These are phyloP conservation scores for Agelastica alni DNA, from an alignment of 2,888 invertebrate genomes.

Conservation along the genomic window DNA sequence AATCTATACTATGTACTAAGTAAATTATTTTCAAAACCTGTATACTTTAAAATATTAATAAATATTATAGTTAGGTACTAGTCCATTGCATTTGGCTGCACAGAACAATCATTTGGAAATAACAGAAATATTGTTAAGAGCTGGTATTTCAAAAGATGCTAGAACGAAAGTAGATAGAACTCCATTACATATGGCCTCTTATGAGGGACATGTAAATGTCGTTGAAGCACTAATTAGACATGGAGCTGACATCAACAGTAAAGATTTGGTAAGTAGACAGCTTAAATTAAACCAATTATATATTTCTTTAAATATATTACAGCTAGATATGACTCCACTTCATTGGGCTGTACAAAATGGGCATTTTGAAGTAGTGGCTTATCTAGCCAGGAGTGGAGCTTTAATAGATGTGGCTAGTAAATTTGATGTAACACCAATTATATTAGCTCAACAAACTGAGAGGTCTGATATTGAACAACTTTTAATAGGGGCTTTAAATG, in stretches of 20 bases:
- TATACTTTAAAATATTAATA: too few relatives aligned
- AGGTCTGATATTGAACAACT: constrained; percentile 65
- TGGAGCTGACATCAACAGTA: constrained; percentile 73
- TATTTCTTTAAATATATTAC: constrained; percentile 31
- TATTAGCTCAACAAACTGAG: constrained; percentile 69
- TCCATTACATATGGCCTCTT: constrained; percentile 86
- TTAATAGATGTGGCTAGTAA: constrained; percentile 70
- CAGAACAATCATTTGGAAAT: constrained; percentile 79
- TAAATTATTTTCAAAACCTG: neutral
- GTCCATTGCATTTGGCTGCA: constrained; percentile 85
- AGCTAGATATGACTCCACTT: constrained; percentile 88
- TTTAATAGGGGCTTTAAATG: constrained; percentile 55
- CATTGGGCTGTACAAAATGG: constrained; percentile 93
- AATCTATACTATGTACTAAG: neutral
- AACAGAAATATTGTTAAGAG: constrained; percentile 79
- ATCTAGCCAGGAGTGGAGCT: constrained; percentile 76
- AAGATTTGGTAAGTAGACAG: constrained; percentile 69
- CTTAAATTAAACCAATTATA: neutral
- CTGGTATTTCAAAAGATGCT: constrained; percentile 86
- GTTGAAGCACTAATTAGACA: constrained; percentile 70
- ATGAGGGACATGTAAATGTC: constrained; percentile 78
- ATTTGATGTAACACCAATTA: constrained; percentile 72
- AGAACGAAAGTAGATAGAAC: constrained; percentile 92
- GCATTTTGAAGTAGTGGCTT: constrained; percentile 69
- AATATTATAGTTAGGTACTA: constrained; percentile 76